Evolutionary conservation across 2,888 invertebrate species (phyloP).

Genomic region (Lasioglossum calceatum): DNA sequence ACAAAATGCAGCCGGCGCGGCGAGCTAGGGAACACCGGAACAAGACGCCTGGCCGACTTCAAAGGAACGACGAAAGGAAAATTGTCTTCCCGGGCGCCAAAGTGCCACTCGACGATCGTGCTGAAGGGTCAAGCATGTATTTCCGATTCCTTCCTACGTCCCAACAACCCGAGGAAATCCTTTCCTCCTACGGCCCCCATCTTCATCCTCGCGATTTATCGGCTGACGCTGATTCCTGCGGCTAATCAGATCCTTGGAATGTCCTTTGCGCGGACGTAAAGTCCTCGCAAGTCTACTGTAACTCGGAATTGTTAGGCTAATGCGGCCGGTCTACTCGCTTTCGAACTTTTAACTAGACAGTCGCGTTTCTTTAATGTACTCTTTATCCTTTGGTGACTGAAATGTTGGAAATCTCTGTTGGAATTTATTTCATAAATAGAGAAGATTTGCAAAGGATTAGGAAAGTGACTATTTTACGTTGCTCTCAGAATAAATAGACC

Average conservation of each 20-base stretch:
- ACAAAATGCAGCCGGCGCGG: conserved; percentile 6
- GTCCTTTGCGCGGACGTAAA: neutral
- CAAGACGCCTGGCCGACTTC: neutral
- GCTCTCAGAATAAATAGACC: neutral
- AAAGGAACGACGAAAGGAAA: conserved; percentile 12
- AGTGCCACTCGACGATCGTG: neutral
- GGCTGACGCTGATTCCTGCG: neutral
- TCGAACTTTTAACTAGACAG: neutral
- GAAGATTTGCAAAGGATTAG: neutral
- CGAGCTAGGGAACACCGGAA: neutral
- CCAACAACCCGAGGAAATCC: neutral
- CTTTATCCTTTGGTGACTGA: too few species aligned
- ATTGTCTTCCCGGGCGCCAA: neutral
- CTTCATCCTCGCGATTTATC: neutral
- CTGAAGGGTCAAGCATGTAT: neutral
- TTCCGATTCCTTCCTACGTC: neutral
- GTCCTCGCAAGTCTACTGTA: neutral
- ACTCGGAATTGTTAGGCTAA: neutral
- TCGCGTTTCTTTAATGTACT: neutral
- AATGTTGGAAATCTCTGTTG: too few species aligned
- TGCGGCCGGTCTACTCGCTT: neutral
- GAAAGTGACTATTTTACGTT: neutral
- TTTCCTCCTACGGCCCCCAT: neutral
- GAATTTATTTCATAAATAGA: too few species aligned
- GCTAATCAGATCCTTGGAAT: neutral